Percentiles rank a stretch among this genome's conserved stretches.
phyloP scores from a whole-genome alignment of 2,888 invertebrate genomes.

The Callyntrura sp. region DNA sequence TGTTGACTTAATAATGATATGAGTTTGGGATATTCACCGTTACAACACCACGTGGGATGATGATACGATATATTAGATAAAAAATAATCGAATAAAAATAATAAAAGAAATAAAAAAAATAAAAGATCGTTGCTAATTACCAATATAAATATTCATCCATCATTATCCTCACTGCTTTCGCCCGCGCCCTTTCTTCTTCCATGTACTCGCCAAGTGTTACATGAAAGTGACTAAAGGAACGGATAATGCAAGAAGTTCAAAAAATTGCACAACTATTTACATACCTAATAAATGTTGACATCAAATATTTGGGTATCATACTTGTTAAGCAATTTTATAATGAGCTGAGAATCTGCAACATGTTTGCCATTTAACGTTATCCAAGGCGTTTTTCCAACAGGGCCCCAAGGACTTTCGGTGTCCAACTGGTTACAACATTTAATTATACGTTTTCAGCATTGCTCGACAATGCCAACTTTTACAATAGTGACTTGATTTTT shows the following conservation, averaged over 20 bases:
- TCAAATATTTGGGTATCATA: constrained; percentile 34
- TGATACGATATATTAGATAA: neutral
- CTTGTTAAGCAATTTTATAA: constrained; percentile 77
- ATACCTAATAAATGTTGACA: neutral
- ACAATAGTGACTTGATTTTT: neutral
- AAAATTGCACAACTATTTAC: neutral
- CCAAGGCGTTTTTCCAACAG: constrained; percentile 81
- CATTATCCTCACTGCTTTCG: constrained; percentile 70
- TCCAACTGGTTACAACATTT: constrained; percentile 65
- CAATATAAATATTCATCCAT: constrained; percentile 86
- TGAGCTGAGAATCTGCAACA: constrained; percentile 78
- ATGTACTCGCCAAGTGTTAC: constrained; percentile 56
- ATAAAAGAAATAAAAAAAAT: too few relatives aligned
- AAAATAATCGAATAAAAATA: too few relatives aligned
- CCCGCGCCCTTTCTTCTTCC: constrained; percentile 67
- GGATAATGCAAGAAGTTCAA: too few relatives aligned
- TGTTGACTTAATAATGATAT: too few relatives aligned
- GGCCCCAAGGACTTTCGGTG: constrained; percentile 54
- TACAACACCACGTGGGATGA: neutral
- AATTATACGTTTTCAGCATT: neutral
- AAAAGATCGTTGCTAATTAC: constrained; percentile 84
- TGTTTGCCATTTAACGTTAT: constrained; percentile 82
- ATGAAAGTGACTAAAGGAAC: constrained; percentile 48
- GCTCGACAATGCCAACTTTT: neutral
- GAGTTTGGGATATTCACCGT: neutral